Conservation (phyloP, 2,113 vertebrate genomes). For the Bubo blakistoni region DNA sequence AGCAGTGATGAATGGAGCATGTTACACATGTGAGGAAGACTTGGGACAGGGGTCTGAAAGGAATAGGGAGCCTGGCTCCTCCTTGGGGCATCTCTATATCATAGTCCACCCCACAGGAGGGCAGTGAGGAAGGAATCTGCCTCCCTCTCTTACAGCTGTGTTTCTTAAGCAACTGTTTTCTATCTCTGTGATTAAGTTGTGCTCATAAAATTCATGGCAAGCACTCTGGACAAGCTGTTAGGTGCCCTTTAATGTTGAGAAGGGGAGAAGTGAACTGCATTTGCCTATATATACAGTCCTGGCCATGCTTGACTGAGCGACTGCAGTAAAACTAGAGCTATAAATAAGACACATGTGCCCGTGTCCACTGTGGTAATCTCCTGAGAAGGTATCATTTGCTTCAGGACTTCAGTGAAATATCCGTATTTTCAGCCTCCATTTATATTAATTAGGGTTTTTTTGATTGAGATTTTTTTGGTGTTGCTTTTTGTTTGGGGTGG, state of each 20-base stretch:
- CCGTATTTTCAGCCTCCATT: background rate
- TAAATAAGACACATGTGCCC: constrained; percentile 43
- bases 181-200: background rate
- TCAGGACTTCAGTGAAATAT: background rate
- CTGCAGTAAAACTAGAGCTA: constrained; percentile 44
- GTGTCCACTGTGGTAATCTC: background rate
- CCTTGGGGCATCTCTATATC: background rate
- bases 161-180: background rate
- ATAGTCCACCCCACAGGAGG: background rate
- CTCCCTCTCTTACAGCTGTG: background rate
- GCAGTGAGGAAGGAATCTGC: background rate
- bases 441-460: background rate
- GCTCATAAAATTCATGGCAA: background rate
- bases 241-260: background rate
- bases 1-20: background rate
- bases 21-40: background rate
- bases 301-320: background rate
- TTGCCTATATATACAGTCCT: constrained; percentile 3
- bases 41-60: background rate
- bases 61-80: background rate
- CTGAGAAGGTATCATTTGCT: background rate
- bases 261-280: background rate
- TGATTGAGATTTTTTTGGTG: background rate
- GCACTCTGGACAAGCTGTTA: background rate
- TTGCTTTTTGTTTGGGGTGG: background rate